Evolutionary conservation across 2,113 vertebrate genomes (phyloP).

Genomic region (Natator depressus): DNA sequence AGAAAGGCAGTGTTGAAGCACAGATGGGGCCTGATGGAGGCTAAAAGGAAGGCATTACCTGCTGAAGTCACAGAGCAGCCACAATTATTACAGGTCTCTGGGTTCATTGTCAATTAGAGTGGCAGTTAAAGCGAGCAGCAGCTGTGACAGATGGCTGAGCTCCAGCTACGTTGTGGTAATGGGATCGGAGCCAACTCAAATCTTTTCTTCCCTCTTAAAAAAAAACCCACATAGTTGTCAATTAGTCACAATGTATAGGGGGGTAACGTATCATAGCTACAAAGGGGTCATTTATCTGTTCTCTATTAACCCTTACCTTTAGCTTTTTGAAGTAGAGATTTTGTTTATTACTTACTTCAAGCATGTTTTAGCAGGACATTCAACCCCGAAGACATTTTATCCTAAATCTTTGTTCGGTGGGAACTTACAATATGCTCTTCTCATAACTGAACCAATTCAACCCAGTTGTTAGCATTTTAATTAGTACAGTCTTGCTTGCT

Average conservation of each 20-base stretch:
- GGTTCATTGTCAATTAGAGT: constrained; percentile 95
- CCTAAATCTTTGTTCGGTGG: constrained; percentile 38
- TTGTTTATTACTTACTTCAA: constrained; percentile 66
- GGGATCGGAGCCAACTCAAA: constrained; percentile 86
- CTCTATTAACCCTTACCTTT: constrained; percentile 39
- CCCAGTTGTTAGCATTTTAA: constrained; percentile 50
- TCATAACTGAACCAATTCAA: constrained; percentile 50
- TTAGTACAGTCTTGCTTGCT: background rate
- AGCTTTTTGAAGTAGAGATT: constrained; percentile 58
- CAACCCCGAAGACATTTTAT: constrained; percentile 33
- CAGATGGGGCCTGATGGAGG: constrained; percentile 92
- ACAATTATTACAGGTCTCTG: constrained; percentile 89
- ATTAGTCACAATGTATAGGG: constrained; percentile 46
- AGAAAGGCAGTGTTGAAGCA: constrained; percentile 48
- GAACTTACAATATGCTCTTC: constrained; percentile 40
- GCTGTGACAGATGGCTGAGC: constrained; percentile 94
- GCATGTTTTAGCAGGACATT: constrained; percentile 31
- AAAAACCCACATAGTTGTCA: constrained; percentile 55
- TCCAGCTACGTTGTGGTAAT: constrained; percentile 88
- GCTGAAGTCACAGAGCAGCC: constrained; percentile 86
- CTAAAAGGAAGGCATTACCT: constrained; percentile 93
- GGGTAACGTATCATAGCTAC: constrained; percentile 37
- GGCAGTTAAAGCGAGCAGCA: constrained; percentile 88
- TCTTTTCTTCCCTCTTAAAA: constrained; percentile 75
- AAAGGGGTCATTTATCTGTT: constrained; percentile 61